Evolutionary conservation across 37 sponge, comb jelly and placozoan genomes (phyloP).

Genomic region (Amphimedon queenslandica): DNA sequence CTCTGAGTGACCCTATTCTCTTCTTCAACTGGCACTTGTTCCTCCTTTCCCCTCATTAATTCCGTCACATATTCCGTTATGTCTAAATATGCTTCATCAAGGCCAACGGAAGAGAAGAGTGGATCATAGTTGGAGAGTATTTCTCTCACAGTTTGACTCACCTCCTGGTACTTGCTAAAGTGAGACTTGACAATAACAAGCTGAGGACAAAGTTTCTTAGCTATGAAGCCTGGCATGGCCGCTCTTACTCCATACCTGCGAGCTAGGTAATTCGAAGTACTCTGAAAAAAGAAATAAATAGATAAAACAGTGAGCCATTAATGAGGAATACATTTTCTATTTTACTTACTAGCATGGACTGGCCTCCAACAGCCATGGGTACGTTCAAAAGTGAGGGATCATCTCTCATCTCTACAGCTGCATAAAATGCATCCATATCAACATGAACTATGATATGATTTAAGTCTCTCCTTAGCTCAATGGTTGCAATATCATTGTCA

Average conservation of each 20-base stretch:
- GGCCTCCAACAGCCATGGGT: constrained; percentile 93
- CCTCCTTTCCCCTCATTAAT: not conserved
- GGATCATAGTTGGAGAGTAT: constrained; percentile 81
- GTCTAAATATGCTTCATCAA: constrained; percentile 88
- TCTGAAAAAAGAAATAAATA: constrained; percentile 28
- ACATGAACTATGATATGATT: constrained; percentile 86
- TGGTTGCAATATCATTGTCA: constrained; percentile 53
- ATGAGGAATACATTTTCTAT: no score
- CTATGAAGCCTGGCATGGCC: constrained; percentile 98
- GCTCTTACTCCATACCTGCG: constrained; percentile 90
- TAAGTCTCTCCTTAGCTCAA: constrained; percentile 76
- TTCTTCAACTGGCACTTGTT: not conserved
- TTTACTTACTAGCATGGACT: constrained; percentile 78
- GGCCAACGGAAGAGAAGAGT: constrained; percentile 64
- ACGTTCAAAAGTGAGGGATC: constrained; percentile 67
- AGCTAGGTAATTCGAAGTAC: constrained; percentile 95
- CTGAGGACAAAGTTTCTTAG: constrained; percentile 87
- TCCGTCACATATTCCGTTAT: constrained; percentile 61
- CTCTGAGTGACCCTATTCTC: not conserved
- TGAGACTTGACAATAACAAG: constrained; percentile 76
- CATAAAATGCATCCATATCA: constrained; percentile 99
- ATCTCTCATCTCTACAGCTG: constrained; percentile 95
- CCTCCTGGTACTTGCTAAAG: constrained; percentile 71
- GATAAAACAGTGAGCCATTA: not conserved
- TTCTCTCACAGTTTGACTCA: constrained; percentile 62